Evolutionary conservation across 2,888 invertebrate genomes (phyloP).

Genomic region (Altica lythri): DNA sequence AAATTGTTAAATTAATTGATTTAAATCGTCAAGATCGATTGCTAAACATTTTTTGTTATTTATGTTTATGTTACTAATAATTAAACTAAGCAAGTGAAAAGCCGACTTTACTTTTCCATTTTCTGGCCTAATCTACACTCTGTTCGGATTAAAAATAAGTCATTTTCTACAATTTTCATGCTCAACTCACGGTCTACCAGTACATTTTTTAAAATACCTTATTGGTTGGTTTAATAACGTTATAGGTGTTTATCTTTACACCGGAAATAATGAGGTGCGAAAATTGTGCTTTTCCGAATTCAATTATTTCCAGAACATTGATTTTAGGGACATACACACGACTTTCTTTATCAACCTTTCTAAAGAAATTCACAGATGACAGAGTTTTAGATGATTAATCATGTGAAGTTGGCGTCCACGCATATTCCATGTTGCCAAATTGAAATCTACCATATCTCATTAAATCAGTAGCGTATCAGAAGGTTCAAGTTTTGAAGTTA

Average conservation of each 20-base stretch:
- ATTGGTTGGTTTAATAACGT: too few relatives aligned
- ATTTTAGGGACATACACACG: conserved; percentile 11
- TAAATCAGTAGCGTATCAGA: conserved; percentile 8
- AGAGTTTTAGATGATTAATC: conserved; percentile 30
- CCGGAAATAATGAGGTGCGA: conserved; percentile 11
- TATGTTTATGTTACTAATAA: too few relatives aligned
- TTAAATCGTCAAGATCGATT: too few relatives aligned
- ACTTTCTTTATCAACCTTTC: conserved; percentile 21
- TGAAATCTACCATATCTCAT: conserved; percentile 15
- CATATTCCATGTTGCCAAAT: conserved; percentile 31
- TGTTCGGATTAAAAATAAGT: too few relatives aligned
- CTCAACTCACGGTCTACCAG: too few relatives aligned
- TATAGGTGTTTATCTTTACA: not conserved
- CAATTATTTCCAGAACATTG: conserved; percentile 18
- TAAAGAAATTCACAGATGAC: conserved; percentile 28
- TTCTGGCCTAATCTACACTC: too few relatives aligned
- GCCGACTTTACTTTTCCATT: too few relatives aligned
- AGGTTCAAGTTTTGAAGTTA: too few relatives aligned
- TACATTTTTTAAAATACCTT: not conserved
- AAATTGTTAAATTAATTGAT: too few relatives aligned
- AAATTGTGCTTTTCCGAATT: conserved; percentile 18
- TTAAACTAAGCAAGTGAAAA: too few relatives aligned
- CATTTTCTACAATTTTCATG: too few relatives aligned
- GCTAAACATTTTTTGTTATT: too few relatives aligned
- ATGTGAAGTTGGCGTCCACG: conserved; percentile 28